phyloP scores from a whole-genome alignment of 2,113 vertebrate genomes.

The Odocoileus hemionus region DNA sequence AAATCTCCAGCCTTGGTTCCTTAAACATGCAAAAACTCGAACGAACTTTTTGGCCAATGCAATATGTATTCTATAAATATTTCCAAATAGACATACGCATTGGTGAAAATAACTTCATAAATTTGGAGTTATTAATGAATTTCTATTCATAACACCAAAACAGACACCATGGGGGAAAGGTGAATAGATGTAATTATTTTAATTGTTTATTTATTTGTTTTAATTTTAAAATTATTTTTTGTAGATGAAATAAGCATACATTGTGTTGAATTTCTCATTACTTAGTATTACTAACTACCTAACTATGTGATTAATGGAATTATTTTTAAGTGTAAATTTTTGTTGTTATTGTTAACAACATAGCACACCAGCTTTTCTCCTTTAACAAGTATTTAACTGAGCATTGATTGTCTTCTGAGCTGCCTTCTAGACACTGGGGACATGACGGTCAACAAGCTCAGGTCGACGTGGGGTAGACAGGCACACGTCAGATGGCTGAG shows the following conservation, averaged over 20 bases:
- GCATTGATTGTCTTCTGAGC: background rate
- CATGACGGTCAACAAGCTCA: background rate
- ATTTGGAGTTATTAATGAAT: background rate
- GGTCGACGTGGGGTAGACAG: accelerated
- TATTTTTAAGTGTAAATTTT: background rate
- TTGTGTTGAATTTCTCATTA: background rate
- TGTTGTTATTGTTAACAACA: background rate
- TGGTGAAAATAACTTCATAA: background rate
- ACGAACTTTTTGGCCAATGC: background rate
- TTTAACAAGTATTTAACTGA: background rate
- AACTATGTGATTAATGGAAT: background rate
- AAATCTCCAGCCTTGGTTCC: background rate
- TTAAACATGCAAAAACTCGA: background rate
- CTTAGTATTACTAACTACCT: background rate
- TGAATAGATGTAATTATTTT: background rate
- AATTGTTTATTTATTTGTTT: background rate
- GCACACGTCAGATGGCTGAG: background rate
- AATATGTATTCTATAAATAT: background rate
- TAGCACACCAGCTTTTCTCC: background rate
- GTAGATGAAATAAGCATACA: background rate
- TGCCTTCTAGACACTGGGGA: background rate
- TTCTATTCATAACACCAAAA: background rate
- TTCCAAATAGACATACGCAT: background rate
- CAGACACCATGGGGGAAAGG: background rate
- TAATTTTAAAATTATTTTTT: background rate